These are phyloP conservation scores for Julus scanicus DNA, from an alignment of 2,888 invertebrate species.

Conservation along the genomic window DNA sequence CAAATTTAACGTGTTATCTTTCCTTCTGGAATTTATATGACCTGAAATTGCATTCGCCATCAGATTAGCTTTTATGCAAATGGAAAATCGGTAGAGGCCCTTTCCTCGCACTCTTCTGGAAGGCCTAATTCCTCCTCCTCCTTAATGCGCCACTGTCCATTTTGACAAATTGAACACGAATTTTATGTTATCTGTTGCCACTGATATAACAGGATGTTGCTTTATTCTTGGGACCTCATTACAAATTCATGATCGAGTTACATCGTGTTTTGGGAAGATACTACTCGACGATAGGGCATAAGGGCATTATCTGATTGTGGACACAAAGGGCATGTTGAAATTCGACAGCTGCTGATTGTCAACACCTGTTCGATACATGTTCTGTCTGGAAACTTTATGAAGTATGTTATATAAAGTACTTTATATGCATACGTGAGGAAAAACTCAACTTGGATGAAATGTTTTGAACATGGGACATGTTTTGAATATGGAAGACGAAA, in stretches of 20 bases:
- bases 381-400: not conserved
- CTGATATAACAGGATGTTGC: too few relatives aligned
- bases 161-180: not conserved
- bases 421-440: too few relatives aligned
- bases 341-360: not conserved
- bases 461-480: too few relatives aligned
- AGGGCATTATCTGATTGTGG: not conserved
- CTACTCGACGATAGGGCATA: not conserved
- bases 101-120: not conserved
- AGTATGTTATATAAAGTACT: too few relatives aligned
- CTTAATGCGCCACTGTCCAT: not conserved
- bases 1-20: slow-evolving; percentile 24
- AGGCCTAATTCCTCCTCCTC: not conserved
- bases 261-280: not conserved
- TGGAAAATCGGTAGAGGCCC: not conserved
- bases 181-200: too few relatives aligned
- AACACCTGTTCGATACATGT: not conserved
- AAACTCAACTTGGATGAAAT: not conserved
- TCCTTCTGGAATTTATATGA: slow-evolving; percentile 30
- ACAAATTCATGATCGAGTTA: too few relatives aligned
- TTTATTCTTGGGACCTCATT: too few relatives aligned
- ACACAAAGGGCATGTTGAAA: not conserved
- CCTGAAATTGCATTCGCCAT: slow-evolving; percentile 23
- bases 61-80: slow-evolving; percentile 39
- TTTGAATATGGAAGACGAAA: too few relatives aligned